These are phyloP conservation scores for Myzus persicae DNA, from an alignment of 1,140 invertebrate species.

Conservation along the genomic window DNA sequence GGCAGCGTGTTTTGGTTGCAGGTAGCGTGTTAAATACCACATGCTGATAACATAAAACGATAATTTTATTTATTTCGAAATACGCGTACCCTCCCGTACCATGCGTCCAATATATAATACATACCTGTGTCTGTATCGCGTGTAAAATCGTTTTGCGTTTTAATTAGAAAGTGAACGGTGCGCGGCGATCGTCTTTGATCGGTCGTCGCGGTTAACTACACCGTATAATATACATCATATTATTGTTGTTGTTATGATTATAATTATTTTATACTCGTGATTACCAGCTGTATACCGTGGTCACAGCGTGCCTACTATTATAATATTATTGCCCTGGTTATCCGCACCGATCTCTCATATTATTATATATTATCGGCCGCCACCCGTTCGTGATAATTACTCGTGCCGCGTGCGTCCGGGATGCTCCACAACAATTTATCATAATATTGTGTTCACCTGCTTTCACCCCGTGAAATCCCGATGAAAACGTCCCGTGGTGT, in stretches of 20 bases:
- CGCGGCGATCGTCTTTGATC: neutral
- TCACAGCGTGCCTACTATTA: neutral
- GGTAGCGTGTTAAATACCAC: neutral
- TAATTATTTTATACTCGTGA: too few relatives aligned
- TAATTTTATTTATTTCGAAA: too few relatives aligned
- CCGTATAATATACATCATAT: neutral
- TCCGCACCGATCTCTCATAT: neutral
- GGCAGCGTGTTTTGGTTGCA: neutral
- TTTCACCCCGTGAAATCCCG: neutral
- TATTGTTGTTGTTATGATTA: too few relatives aligned
- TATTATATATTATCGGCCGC: neutral
- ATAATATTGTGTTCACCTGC: neutral
- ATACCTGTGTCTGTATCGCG: neutral
- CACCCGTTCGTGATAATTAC: constrained; percentile 13
- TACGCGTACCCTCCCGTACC: neutral
- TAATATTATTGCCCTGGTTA: neutral
- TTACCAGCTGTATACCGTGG: neutral
- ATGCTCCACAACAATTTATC: neutral
- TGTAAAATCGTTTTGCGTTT: constrained; percentile 24
- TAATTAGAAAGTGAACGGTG: constrained; percentile 39
- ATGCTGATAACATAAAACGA: neutral
- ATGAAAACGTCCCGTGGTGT: neutral
- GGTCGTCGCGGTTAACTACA: neutral
- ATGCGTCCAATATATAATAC: neutral
- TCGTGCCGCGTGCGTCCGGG: neutral